Evolutionary conservation across 2,797 vertebrate genomes (phyloP).

Genomic region (Holocentrus rufus): DNA sequence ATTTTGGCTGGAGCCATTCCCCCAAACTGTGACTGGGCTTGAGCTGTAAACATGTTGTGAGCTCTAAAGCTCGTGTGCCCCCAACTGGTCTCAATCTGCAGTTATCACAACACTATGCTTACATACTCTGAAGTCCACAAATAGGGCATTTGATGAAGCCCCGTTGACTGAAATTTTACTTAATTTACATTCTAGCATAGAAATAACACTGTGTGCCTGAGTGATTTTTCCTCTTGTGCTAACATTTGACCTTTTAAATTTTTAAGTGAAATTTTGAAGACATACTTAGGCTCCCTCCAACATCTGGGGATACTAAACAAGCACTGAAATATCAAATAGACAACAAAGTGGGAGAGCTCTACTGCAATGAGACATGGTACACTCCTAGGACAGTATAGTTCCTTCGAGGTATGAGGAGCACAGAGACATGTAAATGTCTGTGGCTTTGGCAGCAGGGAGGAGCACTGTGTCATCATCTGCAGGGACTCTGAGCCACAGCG

Average conservation of each 20-base stretch:
- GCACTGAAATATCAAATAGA: background rate
- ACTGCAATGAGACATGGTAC: background rate
- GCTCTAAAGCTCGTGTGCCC: background rate
- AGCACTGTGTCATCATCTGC: slow-evolving; percentile 29
- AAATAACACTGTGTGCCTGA: background rate
- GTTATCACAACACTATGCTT: background rate
- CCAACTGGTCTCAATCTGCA: background rate
- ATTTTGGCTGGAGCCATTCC: background rate
- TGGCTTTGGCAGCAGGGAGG: slow-evolving; percentile 4
- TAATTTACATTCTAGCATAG: background rate
- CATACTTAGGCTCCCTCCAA: background rate
- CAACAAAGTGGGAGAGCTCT: background rate
- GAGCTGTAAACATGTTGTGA: background rate
- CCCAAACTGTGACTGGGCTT: background rate
- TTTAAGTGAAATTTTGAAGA: background rate
- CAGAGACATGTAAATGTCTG: slow-evolving; percentile 5
- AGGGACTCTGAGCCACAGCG: slow-evolving; percentile 14
- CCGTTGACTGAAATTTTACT: background rate
- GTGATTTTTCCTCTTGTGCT: background rate
- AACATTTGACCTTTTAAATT: background rate
- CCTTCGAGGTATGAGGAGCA: slow-evolving; percentile 3
- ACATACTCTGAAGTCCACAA: background rate
- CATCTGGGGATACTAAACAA: background rate
- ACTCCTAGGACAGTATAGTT: background rate
- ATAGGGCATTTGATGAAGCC: background rate